Conservation (phyloP, 2,888 invertebrate species). For the Drosophila meridiana region DNA sequence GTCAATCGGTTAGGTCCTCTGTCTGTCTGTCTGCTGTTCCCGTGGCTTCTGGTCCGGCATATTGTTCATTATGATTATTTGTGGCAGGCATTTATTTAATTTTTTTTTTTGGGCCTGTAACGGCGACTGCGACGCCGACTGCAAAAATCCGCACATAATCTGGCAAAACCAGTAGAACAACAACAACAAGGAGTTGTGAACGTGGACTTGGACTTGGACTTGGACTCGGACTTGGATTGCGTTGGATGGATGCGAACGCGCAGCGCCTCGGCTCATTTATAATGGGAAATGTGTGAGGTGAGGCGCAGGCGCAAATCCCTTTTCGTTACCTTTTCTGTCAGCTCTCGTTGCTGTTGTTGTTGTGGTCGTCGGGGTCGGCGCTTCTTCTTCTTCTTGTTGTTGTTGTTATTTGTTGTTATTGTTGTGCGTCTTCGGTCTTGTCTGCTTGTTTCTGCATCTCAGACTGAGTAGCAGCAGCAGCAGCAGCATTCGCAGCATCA, state of each 20-base stretch:
- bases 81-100: conserved; percentile 60
- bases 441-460: conserved; percentile 51
- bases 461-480: conserved; percentile 31
- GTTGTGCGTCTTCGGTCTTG: conserved; percentile 59
- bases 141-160: conserved; percentile 81
- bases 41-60: conserved; percentile 48
- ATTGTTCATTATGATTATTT: conserved; percentile 80
- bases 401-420: conserved; percentile 42
- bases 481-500: conserved; percentile 24
- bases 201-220: conserved; percentile 21
- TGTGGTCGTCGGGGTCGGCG: conserved; percentile 57
- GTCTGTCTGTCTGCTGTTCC: conserved; percentile 43
- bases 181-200: conserved; percentile 47
- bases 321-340: conserved; percentile 63
- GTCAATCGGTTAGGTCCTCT: conserved; percentile 33
- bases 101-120: conserved; percentile 20
- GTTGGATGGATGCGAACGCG: conserved; percentile 28
- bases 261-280: conserved; percentile 68
- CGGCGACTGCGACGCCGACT: conserved; percentile 34
- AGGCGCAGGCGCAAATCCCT: conserved; percentile 77
- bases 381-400: conserved; percentile 1
- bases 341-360: conserved; percentile 37
- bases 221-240: conserved; percentile 14
- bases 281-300: conserved; percentile 74
- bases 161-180: conserved; percentile 79